A percentile compares a stretch with the other conserved stretches of the same genome.
These are phyloP conservation scores for Chloroceryle amazona DNA, from an alignment of 2,797 vertebrate genomes.

Conservation along the genomic window DNA sequence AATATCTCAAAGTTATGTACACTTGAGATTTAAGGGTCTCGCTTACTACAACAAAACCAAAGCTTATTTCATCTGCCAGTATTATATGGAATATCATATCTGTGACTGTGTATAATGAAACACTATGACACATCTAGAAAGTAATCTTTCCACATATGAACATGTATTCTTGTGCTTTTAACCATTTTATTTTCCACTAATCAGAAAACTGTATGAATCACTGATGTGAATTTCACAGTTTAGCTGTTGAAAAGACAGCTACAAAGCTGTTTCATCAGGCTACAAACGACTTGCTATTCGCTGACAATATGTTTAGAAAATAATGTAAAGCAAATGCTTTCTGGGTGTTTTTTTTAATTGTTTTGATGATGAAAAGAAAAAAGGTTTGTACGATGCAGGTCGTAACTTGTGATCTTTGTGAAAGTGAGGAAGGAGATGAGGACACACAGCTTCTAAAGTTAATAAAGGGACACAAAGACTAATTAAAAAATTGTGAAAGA, in stretches of 20 bases:
- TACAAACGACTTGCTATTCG: not conserved
- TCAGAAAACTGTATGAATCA: not conserved
- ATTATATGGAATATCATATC: not conserved
- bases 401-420: not conserved
- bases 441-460: not conserved
- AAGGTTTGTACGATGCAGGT: accelerated
- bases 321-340: not conserved
- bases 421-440: not conserved
- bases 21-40: not conserved
- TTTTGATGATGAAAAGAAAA: not conserved
- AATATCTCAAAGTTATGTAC: not conserved
- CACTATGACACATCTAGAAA: not conserved
- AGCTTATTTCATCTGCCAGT: not conserved
- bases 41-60: not conserved
- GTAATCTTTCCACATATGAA: not conserved
- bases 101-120: not conserved
- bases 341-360: not conserved
- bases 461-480: not conserved
- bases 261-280: not conserved
- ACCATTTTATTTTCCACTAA: not conserved
- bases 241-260: not conserved
- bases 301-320: not conserved
- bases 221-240: not conserved
- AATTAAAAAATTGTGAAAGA: not conserved
- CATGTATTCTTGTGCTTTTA: not conserved